Evolutionary conservation across 2,797 vertebrate species (phyloP), one percentile per base, ranked within the genome.

Genomic region (Dendrocincla fuliginosa): DNA sequence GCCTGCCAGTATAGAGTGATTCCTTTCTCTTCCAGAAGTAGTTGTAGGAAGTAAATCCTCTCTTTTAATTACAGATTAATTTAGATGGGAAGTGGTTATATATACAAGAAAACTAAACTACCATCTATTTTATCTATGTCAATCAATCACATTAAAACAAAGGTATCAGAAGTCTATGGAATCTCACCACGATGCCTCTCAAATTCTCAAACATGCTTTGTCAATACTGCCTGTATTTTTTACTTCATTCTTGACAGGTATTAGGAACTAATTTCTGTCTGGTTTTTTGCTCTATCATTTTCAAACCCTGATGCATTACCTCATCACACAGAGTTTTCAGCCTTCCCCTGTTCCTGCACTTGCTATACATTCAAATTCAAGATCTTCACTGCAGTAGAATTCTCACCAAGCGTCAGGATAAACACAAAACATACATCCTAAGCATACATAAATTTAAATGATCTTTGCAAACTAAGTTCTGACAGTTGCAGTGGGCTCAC

Each of bases 11-110:
- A 69, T 27, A 56, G 10, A 87, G 61, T 7, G 10, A 30, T 37
- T 94, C 80, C 77, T 52, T 87, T 82, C 53, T 75, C 55, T 90
- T 94, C 71, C 79, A 77, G 75, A 94, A 94, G 64, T 59, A 27
- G 25, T 83, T 55, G 22, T 53, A 77, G 75, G 57, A 89, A 83
- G 35, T 32, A 88, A 83, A 82, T 64, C 5, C 13, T 57, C 27
- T 73, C 55, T 78, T 82, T 84, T 79, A 71, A 83, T 79, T 83
- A 37, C 37, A 83, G 14, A 84, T 83, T 84, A 91, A 39, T 92
- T 75, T 78, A 87, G 30, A 92, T 55, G 24, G 47, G 42, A 95
- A 90, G 23, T 60, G 44, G 32, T 65, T 90, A 75, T 68, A 83
- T 4, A 42, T 55, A 61, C 1, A 12, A 59, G 65, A 87, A 95